phyloP scores from a whole-genome alignment of 2,888 invertebrate genomes.

The Phalera bucephala region DNA sequence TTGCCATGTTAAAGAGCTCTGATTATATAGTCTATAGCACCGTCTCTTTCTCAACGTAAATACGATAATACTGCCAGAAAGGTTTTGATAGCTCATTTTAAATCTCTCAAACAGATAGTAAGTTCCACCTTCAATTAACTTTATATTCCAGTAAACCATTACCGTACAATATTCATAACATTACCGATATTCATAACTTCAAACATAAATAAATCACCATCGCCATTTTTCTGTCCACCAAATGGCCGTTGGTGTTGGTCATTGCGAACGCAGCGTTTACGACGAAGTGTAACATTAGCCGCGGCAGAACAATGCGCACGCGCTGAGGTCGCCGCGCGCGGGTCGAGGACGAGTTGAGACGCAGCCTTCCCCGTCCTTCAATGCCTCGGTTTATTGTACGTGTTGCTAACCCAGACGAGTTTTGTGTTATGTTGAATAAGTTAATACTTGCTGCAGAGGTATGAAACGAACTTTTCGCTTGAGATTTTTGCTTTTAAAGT shows the following conservation, averaged over 20 bases:
- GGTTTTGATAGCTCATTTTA: no score
- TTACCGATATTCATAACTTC: no score
- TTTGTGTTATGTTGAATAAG: background rate
- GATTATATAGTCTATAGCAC: no score
- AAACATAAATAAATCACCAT: no score
- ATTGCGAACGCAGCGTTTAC: constrained; percentile 44
- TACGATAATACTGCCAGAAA: no score
- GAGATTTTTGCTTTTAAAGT: no score
- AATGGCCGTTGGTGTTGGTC: constrained; percentile 16
- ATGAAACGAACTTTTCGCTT: background rate
- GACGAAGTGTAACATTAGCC: constrained; percentile 59
- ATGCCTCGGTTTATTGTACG: constrained; percentile 38
- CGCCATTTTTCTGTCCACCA: background rate
- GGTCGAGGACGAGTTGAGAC: constrained; percentile 63
- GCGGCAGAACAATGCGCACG: constrained; percentile 65
- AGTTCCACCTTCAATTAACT: no score
- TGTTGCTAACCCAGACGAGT: constrained; percentile 21
- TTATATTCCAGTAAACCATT: no score
- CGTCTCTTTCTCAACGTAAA: no score
- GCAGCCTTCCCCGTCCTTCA: constrained; percentile 66
- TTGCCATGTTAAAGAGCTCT: no score
- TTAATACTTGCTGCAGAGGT: background rate
- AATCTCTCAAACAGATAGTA: no score
- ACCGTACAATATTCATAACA: no score
- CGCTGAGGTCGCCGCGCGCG: constrained; percentile 61